Evolutionary conservation across 2,888 invertebrate genomes (phyloP).

Genomic region (Epinotia bilunana): DNA sequence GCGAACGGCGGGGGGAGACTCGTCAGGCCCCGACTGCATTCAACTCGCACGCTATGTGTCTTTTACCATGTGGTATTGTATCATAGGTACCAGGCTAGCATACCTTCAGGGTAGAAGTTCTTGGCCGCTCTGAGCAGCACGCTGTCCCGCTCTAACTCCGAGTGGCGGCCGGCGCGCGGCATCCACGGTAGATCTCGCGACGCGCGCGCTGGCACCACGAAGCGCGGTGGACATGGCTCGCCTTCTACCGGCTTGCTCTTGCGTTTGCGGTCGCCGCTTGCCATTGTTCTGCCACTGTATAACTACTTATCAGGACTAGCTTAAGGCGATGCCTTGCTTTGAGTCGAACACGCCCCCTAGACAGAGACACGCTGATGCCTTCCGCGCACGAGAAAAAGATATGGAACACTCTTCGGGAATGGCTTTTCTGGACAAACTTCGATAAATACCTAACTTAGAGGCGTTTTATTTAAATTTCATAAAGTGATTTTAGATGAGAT

Average conservation of each 20-base stretch:
- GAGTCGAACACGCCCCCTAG: too few relatives aligned
- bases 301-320: background rate
- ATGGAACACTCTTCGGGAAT: too few relatives aligned
- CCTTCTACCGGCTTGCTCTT: constrained; percentile 49
- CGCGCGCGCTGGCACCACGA: constrained; percentile 57
- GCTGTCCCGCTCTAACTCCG: constrained; percentile 71
- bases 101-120: constrained; percentile 76
- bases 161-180: constrained; percentile 74
- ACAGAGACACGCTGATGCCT: too few relatives aligned
- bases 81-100: background rate
- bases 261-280: constrained; percentile 67
- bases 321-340: too few relatives aligned
- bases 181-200: constrained; percentile 62
- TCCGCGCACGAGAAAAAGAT: too few relatives aligned
- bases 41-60: too few relatives aligned
- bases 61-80: background rate
- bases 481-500: too few relatives aligned
- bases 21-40: too few relatives aligned
- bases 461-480: too few relatives aligned
- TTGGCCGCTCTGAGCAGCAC: constrained; percentile 65
- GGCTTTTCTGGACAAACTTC: too few relatives aligned
- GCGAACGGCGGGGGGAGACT: too few relatives aligned
- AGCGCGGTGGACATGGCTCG: constrained; percentile 65
- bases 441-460: too few relatives aligned
- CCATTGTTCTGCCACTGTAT: constrained; percentile 52